A percentile compares a stretch with the other conserved stretches of the same genome.
phyloP scores from a whole-genome alignment of 1,140 invertebrate species.

The Bombus ignitus region DNA sequence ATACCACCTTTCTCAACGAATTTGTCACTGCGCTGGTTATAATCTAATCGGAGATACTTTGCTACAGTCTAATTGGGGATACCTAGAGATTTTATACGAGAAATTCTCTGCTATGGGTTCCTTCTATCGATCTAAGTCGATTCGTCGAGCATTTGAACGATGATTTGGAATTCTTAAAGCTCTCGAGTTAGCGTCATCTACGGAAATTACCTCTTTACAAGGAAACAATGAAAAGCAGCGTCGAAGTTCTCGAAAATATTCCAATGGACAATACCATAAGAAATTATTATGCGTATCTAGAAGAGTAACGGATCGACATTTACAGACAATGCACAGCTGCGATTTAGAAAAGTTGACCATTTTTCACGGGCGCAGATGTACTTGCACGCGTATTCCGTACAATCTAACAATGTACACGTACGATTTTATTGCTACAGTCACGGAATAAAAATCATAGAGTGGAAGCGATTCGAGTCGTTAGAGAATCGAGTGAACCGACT shows the following conservation, averaged over 20 bases:
- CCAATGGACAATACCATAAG: too few relatives aligned
- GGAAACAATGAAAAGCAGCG: not conserved
- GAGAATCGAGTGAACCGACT: slow-evolving; percentile 26
- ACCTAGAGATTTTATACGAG: too few relatives aligned
- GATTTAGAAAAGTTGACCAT: not conserved
- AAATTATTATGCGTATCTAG: not conserved
- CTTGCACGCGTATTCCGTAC: not conserved
- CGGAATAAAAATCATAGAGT: slow-evolving; percentile 36
- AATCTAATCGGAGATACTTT: not conserved
- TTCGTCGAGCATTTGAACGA: not conserved
- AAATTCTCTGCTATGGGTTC: not conserved
- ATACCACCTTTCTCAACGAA: not conserved
- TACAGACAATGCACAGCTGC: not conserved
- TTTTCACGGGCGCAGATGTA: not conserved
- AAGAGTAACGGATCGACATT: not conserved
- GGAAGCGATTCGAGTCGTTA: slow-evolving; percentile 39
- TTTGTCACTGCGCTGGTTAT: slow-evolving; percentile 10
- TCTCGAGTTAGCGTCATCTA: too few relatives aligned
- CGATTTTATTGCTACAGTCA: slow-evolving; percentile 5
- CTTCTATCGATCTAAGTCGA: not conserved
- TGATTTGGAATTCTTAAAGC: not conserved
- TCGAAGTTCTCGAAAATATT: not conserved
- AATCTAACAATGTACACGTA: not conserved
- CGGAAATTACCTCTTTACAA: not conserved
- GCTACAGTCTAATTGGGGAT: not conserved